Conservation (phyloP, 2,888 invertebrate genomes). For the Plemyria rubiginata region DNA sequence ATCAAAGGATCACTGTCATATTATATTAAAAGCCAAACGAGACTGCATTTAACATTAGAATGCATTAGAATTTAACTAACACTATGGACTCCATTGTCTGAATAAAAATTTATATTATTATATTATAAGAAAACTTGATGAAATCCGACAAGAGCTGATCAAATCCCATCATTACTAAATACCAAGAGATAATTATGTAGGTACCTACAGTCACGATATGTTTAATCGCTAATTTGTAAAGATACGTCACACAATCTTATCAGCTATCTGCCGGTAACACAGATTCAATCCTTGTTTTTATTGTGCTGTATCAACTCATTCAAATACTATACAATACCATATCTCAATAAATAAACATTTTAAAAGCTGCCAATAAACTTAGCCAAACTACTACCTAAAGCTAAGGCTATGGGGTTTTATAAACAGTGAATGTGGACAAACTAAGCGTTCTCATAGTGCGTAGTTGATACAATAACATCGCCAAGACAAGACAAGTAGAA, state of each 20-base stretch:
- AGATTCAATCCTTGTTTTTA: conserved; percentile 27
- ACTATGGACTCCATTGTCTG: no score
- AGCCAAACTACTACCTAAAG: background rate
- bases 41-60: no score
- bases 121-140: no score
- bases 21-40: no score
- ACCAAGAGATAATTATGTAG: conserved; percentile 3
- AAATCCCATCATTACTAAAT: conserved; percentile 15
- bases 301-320: conserved; percentile 6
- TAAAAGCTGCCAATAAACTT: background rate
- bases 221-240: conserved; percentile 27
- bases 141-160: no score
- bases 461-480: background rate
- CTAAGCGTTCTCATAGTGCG: background rate
- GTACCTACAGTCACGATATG: conserved; percentile 24
- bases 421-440: background rate
- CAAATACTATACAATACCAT: background rate
- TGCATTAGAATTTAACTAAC: no score
- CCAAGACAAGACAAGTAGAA: no score
- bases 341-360: background rate
- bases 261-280: conserved; percentile 17
- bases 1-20: no score
- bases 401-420: no score
- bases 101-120: no score
- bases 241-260: conserved; percentile 29